Evolutionary conservation across 35 echinoderm and acorn worm species (phyloP), one percentile per base, ranked within the genome.

Genomic region (Strongylocentrotus purpuratus): DNA sequence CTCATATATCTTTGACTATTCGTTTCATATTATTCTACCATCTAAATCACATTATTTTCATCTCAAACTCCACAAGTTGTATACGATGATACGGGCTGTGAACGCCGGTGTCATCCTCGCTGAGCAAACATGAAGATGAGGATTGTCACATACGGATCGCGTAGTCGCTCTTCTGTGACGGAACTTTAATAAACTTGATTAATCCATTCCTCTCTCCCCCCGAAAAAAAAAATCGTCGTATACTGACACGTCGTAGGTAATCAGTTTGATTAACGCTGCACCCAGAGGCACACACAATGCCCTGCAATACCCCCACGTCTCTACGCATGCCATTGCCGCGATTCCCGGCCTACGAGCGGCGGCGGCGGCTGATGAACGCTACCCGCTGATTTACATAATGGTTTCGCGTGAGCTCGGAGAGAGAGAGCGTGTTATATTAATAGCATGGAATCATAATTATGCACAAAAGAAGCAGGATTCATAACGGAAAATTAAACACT

Each of bases 111-210:
- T n/a, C 65, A 78, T 78, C 65, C n/a, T 78, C 65, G 8, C 6
- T 7, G 65, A 78, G 22, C 65, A 78, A 78, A 78, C 65, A 78
- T 78, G 65, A n/a, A 78, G 65, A 78, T 28, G 15, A 18, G 28
- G 65, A 78, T 78, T 78, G 65, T 78, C 65, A 78, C 65, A 78
- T 78, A 78, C 65, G 45, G 31, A 58, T 32, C 91, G 46, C 91
- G 91, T 58, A 93, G 48, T 7, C 91, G 48, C 91, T 93, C 33
- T 93, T 32, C 91, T 93, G 91, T 93, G 46, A 93, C 91, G 91
- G 48, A 93, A 93, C 91, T 50, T 93, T 93, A 93, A 93, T 93
- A 93, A 93, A 93, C 91, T 93, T 93, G 46, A 93, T 93, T 93
- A 93, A 47, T 93, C 48, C 48, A 32, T 47, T 32, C 58, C 48